These are phyloP conservation scores for Dermatophagoides farinae DNA, from an alignment of 1,140 invertebrate genomes.

Conservation along the genomic window DNA sequence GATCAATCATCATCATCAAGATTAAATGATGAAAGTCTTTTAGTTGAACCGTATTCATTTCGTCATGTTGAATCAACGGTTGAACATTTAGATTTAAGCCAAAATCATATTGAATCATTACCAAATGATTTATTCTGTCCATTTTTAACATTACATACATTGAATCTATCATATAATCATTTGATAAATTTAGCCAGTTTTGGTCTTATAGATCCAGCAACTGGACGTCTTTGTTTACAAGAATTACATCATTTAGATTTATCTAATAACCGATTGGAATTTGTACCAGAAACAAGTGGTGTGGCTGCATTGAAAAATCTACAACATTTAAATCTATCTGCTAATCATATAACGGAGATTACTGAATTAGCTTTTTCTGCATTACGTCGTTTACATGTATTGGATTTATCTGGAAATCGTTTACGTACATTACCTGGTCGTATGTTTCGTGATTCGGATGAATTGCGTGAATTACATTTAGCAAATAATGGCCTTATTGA, in stretches of 20 bases:
- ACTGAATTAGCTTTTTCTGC: conserved; percentile 47
- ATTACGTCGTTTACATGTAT: conserved; percentile 37
- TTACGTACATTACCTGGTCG: conserved; percentile 63
- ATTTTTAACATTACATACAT: conserved; percentile 24
- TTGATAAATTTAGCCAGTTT: conserved; percentile 48
- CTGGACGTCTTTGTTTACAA: conserved; percentile 36
- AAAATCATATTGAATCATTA: conserved; percentile 57
- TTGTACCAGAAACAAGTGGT: conserved; percentile 42
- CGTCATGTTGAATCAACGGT: conserved; percentile 30
- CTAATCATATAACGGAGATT: conserved; percentile 47
- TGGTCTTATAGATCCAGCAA: conserved; percentile 36
- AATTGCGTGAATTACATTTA: conserved; percentile 60
- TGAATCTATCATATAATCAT: conserved; percentile 41
- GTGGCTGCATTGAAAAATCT: conserved; percentile 51
- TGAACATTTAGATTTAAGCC: conserved; percentile 44
- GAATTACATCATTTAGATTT: conserved; percentile 60
- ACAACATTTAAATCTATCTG: conserved; percentile 49
- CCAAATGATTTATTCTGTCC: conserved; percentile 51
- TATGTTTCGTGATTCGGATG: conserved; percentile 50
- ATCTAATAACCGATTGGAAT: conserved; percentile 52
- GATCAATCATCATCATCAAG: no score
- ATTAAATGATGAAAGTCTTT: conserved; percentile 28
- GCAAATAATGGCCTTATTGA: conserved; percentile 62
- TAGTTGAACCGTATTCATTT: neutral
- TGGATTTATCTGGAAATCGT: conserved; percentile 55